Conservation (phyloP, 2,888 invertebrate species). For the Girardia tigrina region DNA sequence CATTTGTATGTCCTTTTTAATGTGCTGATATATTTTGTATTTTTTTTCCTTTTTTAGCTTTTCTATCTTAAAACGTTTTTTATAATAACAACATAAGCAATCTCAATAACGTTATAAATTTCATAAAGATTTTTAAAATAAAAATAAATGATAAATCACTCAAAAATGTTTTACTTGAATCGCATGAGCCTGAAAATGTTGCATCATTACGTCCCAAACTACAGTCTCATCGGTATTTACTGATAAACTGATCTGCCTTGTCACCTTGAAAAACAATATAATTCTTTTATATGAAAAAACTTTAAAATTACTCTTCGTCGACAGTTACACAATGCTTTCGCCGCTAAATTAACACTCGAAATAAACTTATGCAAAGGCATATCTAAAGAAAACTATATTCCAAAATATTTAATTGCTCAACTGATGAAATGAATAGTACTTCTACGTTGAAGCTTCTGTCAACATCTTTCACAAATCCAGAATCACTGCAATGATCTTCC, state of each 20-base stretch:
- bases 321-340: conserved; percentile 28
- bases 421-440: neutral
- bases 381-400: neutral
- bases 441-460: neutral
- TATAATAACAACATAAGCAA: too few relatives aligned
- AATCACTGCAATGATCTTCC: conserved; percentile 12
- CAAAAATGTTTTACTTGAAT: neutral
- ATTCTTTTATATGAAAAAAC: neutral
- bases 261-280: too few relatives aligned
- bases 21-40: too few relatives aligned
- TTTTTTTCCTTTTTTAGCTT: too few relatives aligned
- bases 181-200: conserved; percentile 31
- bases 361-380: neutral
- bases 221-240: neutral
- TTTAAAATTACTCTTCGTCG: neutral
- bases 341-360: neutral
- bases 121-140: too few relatives aligned
- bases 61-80: too few relatives aligned
- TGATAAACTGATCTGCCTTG: neutral
- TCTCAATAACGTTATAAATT: too few relatives aligned
- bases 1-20: too few relatives aligned
- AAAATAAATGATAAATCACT: neutral
- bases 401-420: neutral
- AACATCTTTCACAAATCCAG: neutral
- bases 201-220: conserved; percentile 26